phyloP scores from a whole-genome alignment of 2,888 invertebrate genomes.

The Melinopterus prodromus region DNA sequence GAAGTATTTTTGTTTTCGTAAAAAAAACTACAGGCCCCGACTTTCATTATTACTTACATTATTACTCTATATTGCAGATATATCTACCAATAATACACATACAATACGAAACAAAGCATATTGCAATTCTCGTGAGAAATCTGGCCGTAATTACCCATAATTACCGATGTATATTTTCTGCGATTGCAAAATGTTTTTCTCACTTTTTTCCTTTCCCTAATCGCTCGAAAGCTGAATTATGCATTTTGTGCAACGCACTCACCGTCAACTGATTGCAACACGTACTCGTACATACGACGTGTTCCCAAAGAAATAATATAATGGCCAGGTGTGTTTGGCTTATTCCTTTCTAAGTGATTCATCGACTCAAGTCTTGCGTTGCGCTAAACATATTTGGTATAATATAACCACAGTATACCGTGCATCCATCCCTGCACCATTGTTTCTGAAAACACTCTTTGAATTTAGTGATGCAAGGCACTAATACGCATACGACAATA shows the following conservation, averaged over 20 bases:
- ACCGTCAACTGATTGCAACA: neutral
- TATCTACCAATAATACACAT: no score
- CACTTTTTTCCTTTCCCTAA: slow-evolving; percentile 4
- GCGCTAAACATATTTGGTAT: neutral
- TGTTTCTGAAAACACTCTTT: neutral
- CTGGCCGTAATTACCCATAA: neutral
- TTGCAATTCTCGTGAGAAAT: neutral
- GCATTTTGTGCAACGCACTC: neutral
- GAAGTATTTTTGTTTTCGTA: no score
- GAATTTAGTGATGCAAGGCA: neutral
- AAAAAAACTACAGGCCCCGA: no score
- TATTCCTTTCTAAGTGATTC: neutral
- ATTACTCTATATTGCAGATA: no score
- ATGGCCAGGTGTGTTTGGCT: slow-evolving; percentile 4
- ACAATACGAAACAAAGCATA: neutral
- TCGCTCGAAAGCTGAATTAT: neutral
- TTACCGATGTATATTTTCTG: neutral
- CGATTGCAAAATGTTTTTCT: neutral
- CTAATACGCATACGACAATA: neutral
- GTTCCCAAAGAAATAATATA: neutral
- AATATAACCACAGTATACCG: neutral
- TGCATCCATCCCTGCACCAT: neutral
- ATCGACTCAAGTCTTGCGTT: neutral
- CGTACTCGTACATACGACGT: neutral
- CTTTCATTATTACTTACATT: no score